These are phyloP conservation scores for Erythrocercus mccallii DNA, from an alignment of 2,113 vertebrate species.

Conservation along the genomic window DNA sequence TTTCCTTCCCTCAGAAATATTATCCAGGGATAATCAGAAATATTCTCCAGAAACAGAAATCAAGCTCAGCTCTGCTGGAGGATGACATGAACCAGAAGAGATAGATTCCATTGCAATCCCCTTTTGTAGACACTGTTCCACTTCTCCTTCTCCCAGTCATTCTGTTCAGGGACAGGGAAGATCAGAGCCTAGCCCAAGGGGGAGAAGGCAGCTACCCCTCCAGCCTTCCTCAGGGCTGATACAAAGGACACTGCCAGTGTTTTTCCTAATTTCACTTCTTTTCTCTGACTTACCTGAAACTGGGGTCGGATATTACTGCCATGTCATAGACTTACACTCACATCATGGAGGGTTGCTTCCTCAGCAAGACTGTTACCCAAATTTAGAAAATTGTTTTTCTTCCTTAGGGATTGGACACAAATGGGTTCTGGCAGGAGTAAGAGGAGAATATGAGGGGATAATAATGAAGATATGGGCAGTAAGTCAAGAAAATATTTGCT, in stretches of 20 bases:
- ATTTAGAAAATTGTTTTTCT: background rate
- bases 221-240: background rate
- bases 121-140: background rate
- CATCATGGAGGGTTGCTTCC: fast-evolving
- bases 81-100: background rate
- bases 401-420: background rate
- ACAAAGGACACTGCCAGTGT: background rate
- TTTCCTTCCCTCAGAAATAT: background rate
- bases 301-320: background rate
- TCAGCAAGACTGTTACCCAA: background rate
- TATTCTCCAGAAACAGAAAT: background rate
- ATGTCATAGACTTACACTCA: background rate
- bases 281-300: background rate
- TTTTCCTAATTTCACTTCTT: background rate
- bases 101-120: fast-evolving
- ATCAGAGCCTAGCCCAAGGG: no score
- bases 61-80: background rate
- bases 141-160: background rate
- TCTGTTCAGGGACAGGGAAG: background rate
- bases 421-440: background rate
- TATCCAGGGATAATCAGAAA: background rate
- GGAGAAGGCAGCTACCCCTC: background rate
- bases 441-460: background rate
- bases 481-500: background rate
- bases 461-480: background rate